Base-by-base conservation (phyloP, 1,140 invertebrate genomes). In the Drosophila lacertosa region DNA sequence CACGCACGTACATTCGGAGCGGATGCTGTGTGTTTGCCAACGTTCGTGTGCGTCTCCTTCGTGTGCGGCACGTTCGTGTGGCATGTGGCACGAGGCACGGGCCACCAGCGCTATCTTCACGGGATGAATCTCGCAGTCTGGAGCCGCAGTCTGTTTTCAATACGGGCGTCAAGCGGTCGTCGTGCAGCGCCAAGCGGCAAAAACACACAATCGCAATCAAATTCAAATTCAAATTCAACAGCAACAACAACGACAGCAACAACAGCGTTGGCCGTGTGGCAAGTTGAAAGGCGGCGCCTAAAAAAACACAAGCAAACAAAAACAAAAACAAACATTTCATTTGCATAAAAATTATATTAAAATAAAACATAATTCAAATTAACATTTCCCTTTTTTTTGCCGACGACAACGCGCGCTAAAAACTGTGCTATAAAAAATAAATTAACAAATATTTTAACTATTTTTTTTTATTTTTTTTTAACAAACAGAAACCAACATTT, bases 81-180 rank as follows among this genome's bases (percentile, higher is more conserved):
- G 13, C 40, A 55, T 39, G 16, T 54, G 62, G 39, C 39, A 59
- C 39, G 35, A n/a, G 35, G 62, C 42, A 51, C 59, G 15, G 45
- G 45, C 45, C 45, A 48, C 20, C 26, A 68, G 53, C 50, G 68
- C 13, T 37, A 89, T 89, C 83, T 88, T 73, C 78, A 70, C 65
- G 83, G 83, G 83, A 88, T 88, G 88, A 88, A 88, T 88, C 83
- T 89, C 62, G 75, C 57, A 69, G 58, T 73, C 78, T 74, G 59
- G 57, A 66, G 45, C 65, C 79, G 75, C 83, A 88, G 83, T 88
- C 83, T 89, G 83, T 88, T 88, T 88, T 77, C 79, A 50, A 89
- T 79, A 89, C 83, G 83, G 83, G 83, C 83, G 83, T 89, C 76
- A 89, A 88, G 75, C 83, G 83, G 83, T 88, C 76, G 83, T 88